phyloP scores from a whole-genome alignment of 2,888 invertebrate species.

The Rhagophthalmus giganteus region DNA sequence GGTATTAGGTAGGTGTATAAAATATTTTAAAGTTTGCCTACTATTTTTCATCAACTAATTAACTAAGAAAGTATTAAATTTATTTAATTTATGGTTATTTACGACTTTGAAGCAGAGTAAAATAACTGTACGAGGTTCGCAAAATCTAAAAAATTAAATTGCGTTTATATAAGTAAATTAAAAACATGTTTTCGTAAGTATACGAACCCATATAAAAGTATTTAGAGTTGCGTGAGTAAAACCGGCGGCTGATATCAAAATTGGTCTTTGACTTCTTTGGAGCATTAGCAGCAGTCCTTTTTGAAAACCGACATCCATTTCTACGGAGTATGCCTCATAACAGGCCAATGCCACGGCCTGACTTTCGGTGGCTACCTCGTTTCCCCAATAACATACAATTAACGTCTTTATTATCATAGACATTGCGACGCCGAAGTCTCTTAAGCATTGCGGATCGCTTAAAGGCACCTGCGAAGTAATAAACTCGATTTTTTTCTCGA shows the following conservation, averaged over 20 bases:
- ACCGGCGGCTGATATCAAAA: conserved; percentile 5
- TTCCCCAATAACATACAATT: conserved; percentile 13
- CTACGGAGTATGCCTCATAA: conserved; percentile 1
- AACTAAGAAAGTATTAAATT: too few species aligned
- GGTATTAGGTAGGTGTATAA: too few species aligned
- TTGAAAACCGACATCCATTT: neutral
- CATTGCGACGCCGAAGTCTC: conserved; percentile 7
- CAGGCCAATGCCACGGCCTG: conserved; percentile 1
- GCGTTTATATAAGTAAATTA: neutral
- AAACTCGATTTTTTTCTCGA: too few species aligned
- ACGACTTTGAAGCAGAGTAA: conserved; percentile 7
- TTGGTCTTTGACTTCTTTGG: conserved; percentile 6
- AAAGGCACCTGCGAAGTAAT: conserved; percentile 7
- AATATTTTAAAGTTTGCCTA: too few species aligned
- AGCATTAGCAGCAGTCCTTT: conserved; percentile 6
- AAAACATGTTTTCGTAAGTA: neutral
- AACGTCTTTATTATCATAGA: conserved; percentile 7
- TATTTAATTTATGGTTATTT: too few species aligned
- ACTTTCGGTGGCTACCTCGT: conserved; percentile 9
- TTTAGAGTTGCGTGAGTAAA: conserved; percentile 7
- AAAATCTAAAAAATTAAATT: conserved; percentile 7
- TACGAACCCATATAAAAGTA: conserved; percentile 14
- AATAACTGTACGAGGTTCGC: conserved; percentile 11
- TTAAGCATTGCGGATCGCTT: conserved; percentile 9
- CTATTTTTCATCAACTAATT: too few species aligned